Evolutionary conservation across 2,888 invertebrate species (phyloP), one percentile per base, ranked within the genome.

Genomic region (Salticus scenicus): DNA sequence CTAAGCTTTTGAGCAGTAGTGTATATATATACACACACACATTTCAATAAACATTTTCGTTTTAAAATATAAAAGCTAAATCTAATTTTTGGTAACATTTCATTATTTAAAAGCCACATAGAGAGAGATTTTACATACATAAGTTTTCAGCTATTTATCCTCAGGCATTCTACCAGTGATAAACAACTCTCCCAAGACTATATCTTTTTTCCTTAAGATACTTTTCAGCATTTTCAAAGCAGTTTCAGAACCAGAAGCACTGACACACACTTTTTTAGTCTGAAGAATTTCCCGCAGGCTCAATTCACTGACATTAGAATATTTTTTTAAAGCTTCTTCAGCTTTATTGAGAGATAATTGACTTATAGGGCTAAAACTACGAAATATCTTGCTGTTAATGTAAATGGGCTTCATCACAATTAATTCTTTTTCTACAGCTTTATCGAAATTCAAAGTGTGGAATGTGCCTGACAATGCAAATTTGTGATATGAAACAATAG

Each of bases 391-490:
- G 17, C 66, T 80, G 0, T 79, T 71, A 12, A 86, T 86, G 2
- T 71, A 17, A 12, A 80, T 31, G 0, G 75, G 75, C 31, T 86
- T 79, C 85, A 86, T 86, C n/a, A 79, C 41, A 8, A 75, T 75
- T 0, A 27, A 4, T 7, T 76, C 85, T 41, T 30, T 31, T 0
- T 12, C n/a, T 12, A 5, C 1, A 0, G 27, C 24, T 10, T 20
- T 28, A 20, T 86, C 80, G 24, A 80, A 75, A n/a, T 72, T 57
- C 20, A 86, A 8, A 51, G 20, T 71, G 1, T 51, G 12, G 27
- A 86, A 86, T 33, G 70, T 66, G 7, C 85, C 85, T 10, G 63
- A 33, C n/a, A 86, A 20, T 1, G 85, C 85, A 41, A 86, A 78
- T 14, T 27, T 42, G 27, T 86, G 85, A 33, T 75, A 86, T 0